Evolutionary conservation across 2,888 invertebrate genomes (phyloP).

Genomic region (Masnerella sp.): DNA sequence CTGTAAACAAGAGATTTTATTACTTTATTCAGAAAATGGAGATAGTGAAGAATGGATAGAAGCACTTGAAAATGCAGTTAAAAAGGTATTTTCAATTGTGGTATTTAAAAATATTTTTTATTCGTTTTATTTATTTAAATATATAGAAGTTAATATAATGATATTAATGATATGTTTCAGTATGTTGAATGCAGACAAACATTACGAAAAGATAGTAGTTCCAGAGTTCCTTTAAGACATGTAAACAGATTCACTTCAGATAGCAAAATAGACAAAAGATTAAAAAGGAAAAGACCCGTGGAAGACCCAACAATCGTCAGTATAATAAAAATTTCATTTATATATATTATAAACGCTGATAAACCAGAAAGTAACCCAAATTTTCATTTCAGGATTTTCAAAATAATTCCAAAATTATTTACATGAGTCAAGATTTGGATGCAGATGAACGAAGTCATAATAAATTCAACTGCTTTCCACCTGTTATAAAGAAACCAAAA

Average conservation of each 20-base stretch:
- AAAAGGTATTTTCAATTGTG: slow-evolving; percentile 73
- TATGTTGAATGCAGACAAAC: slow-evolving; percentile 81
- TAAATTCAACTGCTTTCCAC: slow-evolving; percentile 35
- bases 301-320: slow-evolving; percentile 48
- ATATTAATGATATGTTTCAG: slow-evolving; percentile 65
- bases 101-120: neutral
- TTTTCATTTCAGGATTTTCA: slow-evolving; percentile 19
- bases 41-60: slow-evolving; percentile 81
- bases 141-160: neutral
- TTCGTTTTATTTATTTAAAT: neutral
- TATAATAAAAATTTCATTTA: neutral
- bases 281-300: slow-evolving; percentile 63
- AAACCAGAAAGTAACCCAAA: slow-evolving; percentile 1
- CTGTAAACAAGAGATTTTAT: slow-evolving; percentile 81
- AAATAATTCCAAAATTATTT: slow-evolving; percentile 61
- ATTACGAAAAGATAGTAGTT: slow-evolving; percentile 82
- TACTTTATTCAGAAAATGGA: slow-evolving; percentile 80
- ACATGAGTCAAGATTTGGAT: slow-evolving; percentile 60
- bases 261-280: slow-evolving; percentile 59
- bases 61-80: slow-evolving; percentile 80
- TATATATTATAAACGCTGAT: neutral
- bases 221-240: slow-evolving; percentile 81
- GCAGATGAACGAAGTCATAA: slow-evolving; percentile 26
- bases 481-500: slow-evolving; percentile 42
- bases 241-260: slow-evolving; percentile 78